phyloP scores from a whole-genome alignment of 2,113 vertebrate species.

The Numida meleagris region DNA sequence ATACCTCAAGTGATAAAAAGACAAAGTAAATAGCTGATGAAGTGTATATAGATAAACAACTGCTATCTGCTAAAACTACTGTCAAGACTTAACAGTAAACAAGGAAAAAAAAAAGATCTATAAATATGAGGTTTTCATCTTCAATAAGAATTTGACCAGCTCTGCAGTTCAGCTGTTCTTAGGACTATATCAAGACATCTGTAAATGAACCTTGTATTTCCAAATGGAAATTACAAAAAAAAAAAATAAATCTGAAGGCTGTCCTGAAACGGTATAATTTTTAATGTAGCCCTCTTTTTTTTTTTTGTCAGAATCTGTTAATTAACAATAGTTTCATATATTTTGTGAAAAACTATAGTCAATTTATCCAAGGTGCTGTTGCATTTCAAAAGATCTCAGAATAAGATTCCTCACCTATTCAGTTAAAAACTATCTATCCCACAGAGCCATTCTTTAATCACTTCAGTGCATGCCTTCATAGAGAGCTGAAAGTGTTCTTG shows the following conservation, averaged over 20 bases:
- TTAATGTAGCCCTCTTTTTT: neutral
- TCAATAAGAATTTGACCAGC: neutral
- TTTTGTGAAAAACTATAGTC: neutral
- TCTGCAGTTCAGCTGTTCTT: neutral
- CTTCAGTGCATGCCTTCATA: slow-evolving; percentile 9
- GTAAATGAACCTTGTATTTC: neutral
- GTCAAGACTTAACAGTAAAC: neutral
- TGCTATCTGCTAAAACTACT: neutral
- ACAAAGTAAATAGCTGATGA: neutral
- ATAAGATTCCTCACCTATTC: slow-evolving; percentile 49
- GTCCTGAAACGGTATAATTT: neutral
- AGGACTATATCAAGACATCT: neutral
- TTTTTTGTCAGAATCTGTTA: neutral
- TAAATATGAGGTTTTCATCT: neutral
- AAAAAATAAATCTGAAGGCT: neutral
- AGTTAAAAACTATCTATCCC: slow-evolving; percentile 44
- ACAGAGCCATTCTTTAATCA: slow-evolving; percentile 66
- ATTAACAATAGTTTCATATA: neutral
- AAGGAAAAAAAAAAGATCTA: neutral
- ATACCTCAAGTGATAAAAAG: neutral
- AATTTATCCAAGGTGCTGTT: slow-evolving; percentile 48
- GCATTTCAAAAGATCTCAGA: slow-evolving; percentile 51
- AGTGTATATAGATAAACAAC: neutral
- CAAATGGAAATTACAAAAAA: neutral
- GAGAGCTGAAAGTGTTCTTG: slow-evolving; percentile 43